Conservation (phyloP, 2,113 vertebrate genomes). For the Eptesicus fuscus region DNA sequence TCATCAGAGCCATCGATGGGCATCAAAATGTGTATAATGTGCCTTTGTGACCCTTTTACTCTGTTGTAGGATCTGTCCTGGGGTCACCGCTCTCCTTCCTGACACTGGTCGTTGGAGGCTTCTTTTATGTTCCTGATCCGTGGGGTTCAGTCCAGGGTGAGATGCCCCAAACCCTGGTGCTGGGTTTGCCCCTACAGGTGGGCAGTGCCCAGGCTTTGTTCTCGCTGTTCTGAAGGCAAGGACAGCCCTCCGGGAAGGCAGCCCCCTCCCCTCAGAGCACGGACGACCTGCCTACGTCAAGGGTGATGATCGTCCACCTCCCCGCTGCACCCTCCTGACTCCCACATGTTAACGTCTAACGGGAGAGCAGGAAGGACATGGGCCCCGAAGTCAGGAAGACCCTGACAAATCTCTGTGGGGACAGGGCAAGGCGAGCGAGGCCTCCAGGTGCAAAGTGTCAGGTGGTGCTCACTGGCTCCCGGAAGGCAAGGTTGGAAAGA, state of each 20-base stretch:
- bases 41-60: not conserved
- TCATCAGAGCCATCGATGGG: not conserved
- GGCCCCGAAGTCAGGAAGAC: not conserved
- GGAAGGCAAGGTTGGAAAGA: not conserved
- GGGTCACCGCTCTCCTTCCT: not conserved
- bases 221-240: accelerated
- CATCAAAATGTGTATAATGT: not conserved
- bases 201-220: not conserved
- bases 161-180: not conserved
- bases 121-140: not conserved
- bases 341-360: not conserved
- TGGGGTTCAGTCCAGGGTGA: not conserved
- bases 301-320: accelerated
- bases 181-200: not conserved
- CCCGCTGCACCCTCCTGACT: accelerated
- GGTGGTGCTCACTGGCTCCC: accelerated
- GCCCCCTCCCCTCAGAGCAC: not conserved
- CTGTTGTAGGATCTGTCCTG: accelerated
- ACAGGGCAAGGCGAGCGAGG: not conserved
- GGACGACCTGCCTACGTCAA: not conserved
- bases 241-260: not conserved
- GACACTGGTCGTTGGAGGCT: not conserved
- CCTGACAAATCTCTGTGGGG: not conserved
- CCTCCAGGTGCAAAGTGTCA: too few relatives aligned
- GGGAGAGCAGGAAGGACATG: not conserved